These are phyloP conservation scores for Embidobia sp. DNA, from an alignment of 2,888 invertebrate genomes.

Conservation along the genomic window DNA sequence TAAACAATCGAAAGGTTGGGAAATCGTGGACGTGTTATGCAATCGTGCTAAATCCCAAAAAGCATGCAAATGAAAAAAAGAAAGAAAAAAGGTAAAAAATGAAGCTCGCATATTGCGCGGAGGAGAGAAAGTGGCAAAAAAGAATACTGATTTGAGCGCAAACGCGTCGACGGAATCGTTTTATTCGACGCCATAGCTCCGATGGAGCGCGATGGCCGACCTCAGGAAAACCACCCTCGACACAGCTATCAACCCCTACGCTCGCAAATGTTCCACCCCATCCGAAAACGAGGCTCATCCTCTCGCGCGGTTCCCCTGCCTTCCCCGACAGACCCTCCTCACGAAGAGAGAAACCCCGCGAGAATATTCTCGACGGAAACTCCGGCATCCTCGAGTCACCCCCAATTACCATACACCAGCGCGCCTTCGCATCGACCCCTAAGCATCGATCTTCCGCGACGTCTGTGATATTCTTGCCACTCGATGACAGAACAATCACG, in stretches of 20 bases:
- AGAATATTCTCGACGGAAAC: constrained; percentile 76
- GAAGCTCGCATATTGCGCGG: constrained; percentile 43
- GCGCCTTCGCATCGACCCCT: constrained; percentile 60
- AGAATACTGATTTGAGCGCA: constrained; percentile 65
- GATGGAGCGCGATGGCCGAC: constrained; percentile 78
- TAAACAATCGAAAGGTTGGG: constrained; percentile 14
- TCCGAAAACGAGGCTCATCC: constrained; percentile 68
- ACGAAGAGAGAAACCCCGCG: constrained; percentile 71
- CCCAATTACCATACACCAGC: constrained; percentile 69
- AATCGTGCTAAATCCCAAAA: constrained; percentile 17
- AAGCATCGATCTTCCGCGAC: constrained; percentile 62
- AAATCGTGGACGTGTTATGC: constrained; percentile 26
- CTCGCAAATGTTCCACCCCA: constrained; percentile 69
- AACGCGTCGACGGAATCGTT: constrained; percentile 67
- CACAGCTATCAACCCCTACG: constrained; percentile 73
- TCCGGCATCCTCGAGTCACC: constrained; percentile 68
- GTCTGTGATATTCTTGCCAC: constrained; percentile 61
- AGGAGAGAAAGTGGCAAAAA: constrained; percentile 50
- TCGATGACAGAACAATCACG: constrained; percentile 54
- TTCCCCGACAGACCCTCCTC: constrained; percentile 65
- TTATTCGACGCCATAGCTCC: constrained; percentile 77
- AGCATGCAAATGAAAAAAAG: constrained; percentile 13
- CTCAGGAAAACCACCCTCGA: constrained; percentile 77
- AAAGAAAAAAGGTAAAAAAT: constrained; percentile 3
- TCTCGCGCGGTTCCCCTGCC: constrained; percentile 59